phyloP scores from a whole-genome alignment of 2,888 invertebrate genomes.

The Allygus modestus region DNA sequence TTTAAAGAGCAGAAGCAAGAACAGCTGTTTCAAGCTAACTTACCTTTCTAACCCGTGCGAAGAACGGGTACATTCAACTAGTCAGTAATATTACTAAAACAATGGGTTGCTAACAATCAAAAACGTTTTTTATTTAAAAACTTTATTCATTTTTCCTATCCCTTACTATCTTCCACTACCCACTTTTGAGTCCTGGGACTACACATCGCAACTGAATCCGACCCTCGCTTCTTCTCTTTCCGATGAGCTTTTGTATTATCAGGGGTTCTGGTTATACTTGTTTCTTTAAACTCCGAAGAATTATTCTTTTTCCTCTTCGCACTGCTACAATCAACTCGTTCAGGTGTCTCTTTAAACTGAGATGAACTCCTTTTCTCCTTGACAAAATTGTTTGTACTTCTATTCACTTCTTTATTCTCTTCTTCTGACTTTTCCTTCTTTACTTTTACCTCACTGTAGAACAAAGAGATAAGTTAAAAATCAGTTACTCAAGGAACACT shows the following conservation, averaged over 20 bases:
- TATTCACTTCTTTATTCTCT: conserved; percentile 6
- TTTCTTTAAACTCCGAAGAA: not conserved
- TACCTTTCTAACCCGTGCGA: too few species aligned
- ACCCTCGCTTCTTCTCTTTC: not conserved
- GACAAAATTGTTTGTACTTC: not conserved
- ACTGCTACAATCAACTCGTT: not conserved
- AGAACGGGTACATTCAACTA: too few species aligned
- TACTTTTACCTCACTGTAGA: conserved; percentile 36
- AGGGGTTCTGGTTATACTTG: not conserved
- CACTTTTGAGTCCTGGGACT: conserved; percentile 43
- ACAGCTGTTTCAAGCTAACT: too few species aligned
- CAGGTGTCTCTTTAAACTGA: not conserved
- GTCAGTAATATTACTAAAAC: too few species aligned
- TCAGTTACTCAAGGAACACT: too few species aligned
- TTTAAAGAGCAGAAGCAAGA: too few species aligned
- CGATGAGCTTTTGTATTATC: not conserved
- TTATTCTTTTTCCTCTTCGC: not conserved
- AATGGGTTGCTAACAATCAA: too few species aligned
- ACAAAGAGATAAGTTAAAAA: not conserved
- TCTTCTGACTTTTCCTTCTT: conserved; percentile 51
- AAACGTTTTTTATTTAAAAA: too few species aligned
- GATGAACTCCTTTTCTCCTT: not conserved
- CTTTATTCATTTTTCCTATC: too few species aligned
- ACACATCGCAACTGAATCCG: not conserved
- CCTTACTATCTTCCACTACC: conserved; percentile 43